Percentiles rank a stretch among this genome's conserved stretches.
phyloP scores from a whole-genome alignment of 2,888 invertebrate genomes.

The Aphelenchoides bicaudatus region DNA sequence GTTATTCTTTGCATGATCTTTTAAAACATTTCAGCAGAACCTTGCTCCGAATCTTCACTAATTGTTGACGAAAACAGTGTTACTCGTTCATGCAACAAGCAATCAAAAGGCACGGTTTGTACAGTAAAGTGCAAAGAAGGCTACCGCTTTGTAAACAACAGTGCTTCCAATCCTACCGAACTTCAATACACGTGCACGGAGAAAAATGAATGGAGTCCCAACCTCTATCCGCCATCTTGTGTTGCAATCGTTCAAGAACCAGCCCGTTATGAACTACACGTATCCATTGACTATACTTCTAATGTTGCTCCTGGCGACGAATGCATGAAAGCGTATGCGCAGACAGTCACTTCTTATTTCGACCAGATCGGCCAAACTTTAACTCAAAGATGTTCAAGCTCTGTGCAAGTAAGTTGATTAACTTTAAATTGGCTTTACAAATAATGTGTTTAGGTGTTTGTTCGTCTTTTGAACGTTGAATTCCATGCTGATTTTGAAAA shows the following conservation, averaged over 20 bases:
- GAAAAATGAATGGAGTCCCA: constrained; percentile 67
- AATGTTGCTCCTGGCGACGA: constrained; percentile 45
- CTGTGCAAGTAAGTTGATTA: too few relatives aligned
- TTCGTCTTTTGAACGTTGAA: constrained; percentile 78
- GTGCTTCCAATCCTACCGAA: background rate
- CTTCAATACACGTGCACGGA: constrained; percentile 64
- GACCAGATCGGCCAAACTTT: constrained; percentile 73
- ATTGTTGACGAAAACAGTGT: constrained; percentile 79
- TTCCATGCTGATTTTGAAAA: constrained; percentile 41
- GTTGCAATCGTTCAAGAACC: constrained; percentile 72
- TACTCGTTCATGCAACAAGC: constrained; percentile 69
- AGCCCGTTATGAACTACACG: constrained; percentile 58
- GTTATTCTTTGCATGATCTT: background rate
- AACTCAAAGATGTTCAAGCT: constrained; percentile 86
- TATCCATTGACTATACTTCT: constrained; percentile 50
- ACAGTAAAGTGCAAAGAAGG: constrained; percentile 62
- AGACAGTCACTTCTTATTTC: constrained; percentile 48
- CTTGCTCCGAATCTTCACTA: constrained; percentile 87
- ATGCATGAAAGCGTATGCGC: constrained; percentile 55
- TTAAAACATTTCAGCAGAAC: constrained; percentile 45
- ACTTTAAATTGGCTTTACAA: too few relatives aligned
- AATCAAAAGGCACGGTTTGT: constrained; percentile 67
- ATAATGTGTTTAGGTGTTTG: too few relatives aligned
- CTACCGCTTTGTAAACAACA: constrained; percentile 49
- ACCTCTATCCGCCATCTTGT: constrained; percentile 86